These are phyloP conservation scores for Merodon equestris DNA, from an alignment of 2,888 invertebrate genomes.

Conservation along the genomic window DNA sequence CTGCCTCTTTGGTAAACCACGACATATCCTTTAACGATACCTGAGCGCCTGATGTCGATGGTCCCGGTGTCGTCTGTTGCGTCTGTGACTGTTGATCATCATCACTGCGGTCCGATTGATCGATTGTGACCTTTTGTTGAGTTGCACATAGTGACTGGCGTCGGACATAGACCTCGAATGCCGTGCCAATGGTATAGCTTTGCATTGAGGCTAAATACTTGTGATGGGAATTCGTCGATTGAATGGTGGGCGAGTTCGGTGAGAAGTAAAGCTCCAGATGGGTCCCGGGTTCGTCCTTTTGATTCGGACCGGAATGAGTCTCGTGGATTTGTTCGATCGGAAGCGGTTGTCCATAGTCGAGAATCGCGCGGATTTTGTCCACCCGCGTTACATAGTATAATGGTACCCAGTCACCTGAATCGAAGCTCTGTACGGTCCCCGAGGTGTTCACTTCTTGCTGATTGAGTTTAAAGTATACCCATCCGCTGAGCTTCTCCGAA, in stretches of 20 bases:
- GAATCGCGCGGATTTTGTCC: slow-evolving; percentile 78
- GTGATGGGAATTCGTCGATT: slow-evolving; percentile 75
- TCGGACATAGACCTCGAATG: slow-evolving; percentile 78
- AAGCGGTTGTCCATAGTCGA: slow-evolving; percentile 78
- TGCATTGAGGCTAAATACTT: slow-evolving; percentile 74
- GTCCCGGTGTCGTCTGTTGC: slow-evolving; percentile 60
- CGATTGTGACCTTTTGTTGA: slow-evolving; percentile 40
- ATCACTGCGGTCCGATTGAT: slow-evolving; percentile 27
- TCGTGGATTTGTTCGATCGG: slow-evolving; percentile 76
- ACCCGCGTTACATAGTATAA: slow-evolving; percentile 78
- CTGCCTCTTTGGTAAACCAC: slow-evolving; percentile 79
- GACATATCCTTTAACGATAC: slow-evolving; percentile 75
- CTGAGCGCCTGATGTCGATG: slow-evolving; percentile 70
- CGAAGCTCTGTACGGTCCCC: slow-evolving; percentile 69
- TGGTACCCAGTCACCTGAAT: slow-evolving; percentile 76
- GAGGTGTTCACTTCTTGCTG: slow-evolving; percentile 76
- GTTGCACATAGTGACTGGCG: slow-evolving; percentile 76
- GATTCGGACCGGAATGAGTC: slow-evolving; percentile 72
- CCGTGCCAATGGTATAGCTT: slow-evolving; percentile 77
- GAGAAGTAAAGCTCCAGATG: slow-evolving; percentile 77
- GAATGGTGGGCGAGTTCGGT: slow-evolving; percentile 75
- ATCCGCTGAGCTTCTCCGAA: slow-evolving; percentile 76
- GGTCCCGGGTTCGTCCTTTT: slow-evolving; percentile 78
- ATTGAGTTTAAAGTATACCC: slow-evolving; percentile 78
- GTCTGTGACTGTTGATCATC: slow-evolving; percentile 54